Base-by-base conservation (phyloP, 1,140 invertebrate species). In the Sitodiplosis mosellana region DNA sequence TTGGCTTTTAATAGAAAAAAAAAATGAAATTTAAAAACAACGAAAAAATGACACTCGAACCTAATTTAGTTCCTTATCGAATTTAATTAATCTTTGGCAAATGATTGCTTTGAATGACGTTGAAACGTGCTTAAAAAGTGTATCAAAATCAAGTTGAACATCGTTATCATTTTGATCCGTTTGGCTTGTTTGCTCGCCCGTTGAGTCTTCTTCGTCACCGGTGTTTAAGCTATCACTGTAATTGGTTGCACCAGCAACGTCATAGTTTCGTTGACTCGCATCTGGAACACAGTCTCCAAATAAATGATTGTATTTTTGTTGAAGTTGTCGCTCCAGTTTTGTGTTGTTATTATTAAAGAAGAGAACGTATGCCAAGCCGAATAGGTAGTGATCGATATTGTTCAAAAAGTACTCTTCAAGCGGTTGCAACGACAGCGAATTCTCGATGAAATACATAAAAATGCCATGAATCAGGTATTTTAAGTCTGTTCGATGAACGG, bases 261-360 rank as follows among this genome's bases (percentile, higher is more conserved):
- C 12, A 14, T 3, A 14, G 33, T 38, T n/a, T 14, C 17, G 17
- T 14, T 3, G 36, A 38, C 12, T 38, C 14, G 3, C 12, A 3
- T 38, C 36, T 3, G 36, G 3, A 6, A 38, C 12, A 38, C 54
- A 52, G 10, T 27, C 27, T 33, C 55, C 58, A 37, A 64, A 60
- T 12, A 63, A 51, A 44, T 52, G 49, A 45, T 61, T 62, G 47
- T 64, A 64, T 50, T 62, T 64, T 49, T 61, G 51, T 44, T 59
- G 61, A 43, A 64, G 53, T 55, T 58, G 61, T 49, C 59, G 59
- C 47, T 64, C 61, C 33, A 64, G 47, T 19, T 59, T 53, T 12
- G 56, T 58, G 38, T 64, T 64, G 38, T 64, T 64, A 49, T 64
- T 64, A 48, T 61, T 64, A 41, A 64, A 64, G 42, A 59, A 64